Conservation (phyloP, 2,113 vertebrate genomes). For the Meleagris gallopavo region DNA sequence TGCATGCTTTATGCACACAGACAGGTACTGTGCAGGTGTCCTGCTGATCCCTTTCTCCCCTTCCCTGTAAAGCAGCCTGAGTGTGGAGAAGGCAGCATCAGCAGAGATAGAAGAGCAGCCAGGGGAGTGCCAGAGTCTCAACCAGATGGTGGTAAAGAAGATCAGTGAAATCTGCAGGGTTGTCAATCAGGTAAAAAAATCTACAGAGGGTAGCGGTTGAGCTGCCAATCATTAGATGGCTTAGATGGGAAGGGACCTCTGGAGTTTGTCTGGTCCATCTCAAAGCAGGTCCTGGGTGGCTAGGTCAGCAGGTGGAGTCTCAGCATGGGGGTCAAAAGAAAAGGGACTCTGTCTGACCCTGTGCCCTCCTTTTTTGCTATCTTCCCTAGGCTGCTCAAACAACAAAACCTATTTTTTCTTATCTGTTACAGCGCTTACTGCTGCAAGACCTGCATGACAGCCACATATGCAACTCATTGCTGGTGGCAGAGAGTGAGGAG, state of each 20-base stretch:
- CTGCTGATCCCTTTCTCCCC: conserved; percentile 12
- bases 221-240: not conserved
- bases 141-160: conserved; percentile 88
- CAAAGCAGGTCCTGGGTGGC: not conserved
- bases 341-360: not conserved
- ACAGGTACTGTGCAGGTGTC: not conserved
- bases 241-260: not conserved
- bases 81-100: conserved; percentile 67
- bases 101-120: conserved; percentile 77
- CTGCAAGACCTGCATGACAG: conserved; percentile 97
- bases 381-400: not conserved
- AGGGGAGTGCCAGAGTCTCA: conserved; percentile 86
- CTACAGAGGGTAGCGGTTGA: not conserved
- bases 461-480: conserved; percentile 92
- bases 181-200: conserved; percentile 90
- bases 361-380: not conserved
- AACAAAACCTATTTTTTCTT: not conserved
- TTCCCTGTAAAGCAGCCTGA: conserved; percentile 61
- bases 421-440: conserved; percentile 86
- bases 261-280: not conserved
- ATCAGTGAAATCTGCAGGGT: conserved; percentile 94
- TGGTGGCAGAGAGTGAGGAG: conserved; percentile 98
- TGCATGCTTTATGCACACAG: not conserved
- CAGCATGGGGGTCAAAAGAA: not conserved
- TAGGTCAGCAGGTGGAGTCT: not conserved